Base-by-base conservation (phyloP, 2,888 invertebrate genomes). In the Acleris literana region DNA sequence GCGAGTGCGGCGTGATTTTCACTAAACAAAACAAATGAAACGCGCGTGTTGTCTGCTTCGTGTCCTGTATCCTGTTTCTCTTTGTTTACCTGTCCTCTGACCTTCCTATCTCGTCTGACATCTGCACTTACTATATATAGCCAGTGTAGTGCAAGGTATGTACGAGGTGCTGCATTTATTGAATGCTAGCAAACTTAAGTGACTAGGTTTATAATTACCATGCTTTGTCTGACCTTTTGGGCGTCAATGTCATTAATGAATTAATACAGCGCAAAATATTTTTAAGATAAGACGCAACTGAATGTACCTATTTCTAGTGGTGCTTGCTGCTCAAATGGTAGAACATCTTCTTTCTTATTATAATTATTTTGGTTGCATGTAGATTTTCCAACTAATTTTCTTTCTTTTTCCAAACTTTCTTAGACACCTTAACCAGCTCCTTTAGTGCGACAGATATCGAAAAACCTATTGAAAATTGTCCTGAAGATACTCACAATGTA, bases 401-500 rank as follows among this genome's bases (percentile, higher is more conserved):
- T 72, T 69, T 33, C 33, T 39, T 68, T 72, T 70, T 69, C 65
- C 46, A 61, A 71, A 65, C 67, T 68, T 69, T 73, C 73, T 71
- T 74, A 86, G 85, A 85, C 77, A 77, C 81, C 69, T 71, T 85
- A 80, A 77, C 78, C 75, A 78, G 78, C 69, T 74, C 76, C 59
- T 78, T 74, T 76, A 77, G 73, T 68, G 70, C 74, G 46, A 65
- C 75, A 68, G 76, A 75, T 74, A 64, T 63, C 69, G 77, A 76
- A 55, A 70, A 65, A 55, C 72, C 68, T 51, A 69, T 51, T 20
- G 58, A 58, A 4, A 20, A 16, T 46, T 33, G 16, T 44, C 54
- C 65, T 7, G 80, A 80, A 43, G 73, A 74, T 17, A 72, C 71
- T 7, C 74, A 75, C 18, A 76, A 78, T 69, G 69, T 72, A 33